Base-by-base conservation (phyloP, 1,140 invertebrate species). In the Lasioglossum albipes region DNA sequence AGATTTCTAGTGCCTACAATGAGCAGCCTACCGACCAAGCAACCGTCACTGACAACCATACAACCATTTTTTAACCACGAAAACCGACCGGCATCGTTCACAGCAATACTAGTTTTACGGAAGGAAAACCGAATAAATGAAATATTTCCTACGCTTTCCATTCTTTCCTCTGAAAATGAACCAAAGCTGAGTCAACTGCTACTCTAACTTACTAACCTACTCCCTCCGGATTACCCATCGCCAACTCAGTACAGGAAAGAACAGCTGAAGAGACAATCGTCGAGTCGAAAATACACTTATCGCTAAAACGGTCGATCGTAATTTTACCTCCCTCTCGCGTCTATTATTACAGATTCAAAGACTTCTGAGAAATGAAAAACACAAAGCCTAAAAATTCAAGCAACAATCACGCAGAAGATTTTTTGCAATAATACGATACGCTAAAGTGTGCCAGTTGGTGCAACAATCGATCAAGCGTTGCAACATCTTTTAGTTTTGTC, bases 241-340 rank as follows among this genome's bases (percentile, higher is more conserved):
- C 20, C 22, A 12, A 31, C 42, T n/a, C 2, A 18, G 7, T 65
- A 69, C 36, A 61, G 52, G 49, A 20, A 45, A 62, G 9, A 31
- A 2, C 82, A 81, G 83, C 82, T 84, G 82, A 61, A 61, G 18
- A 41, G 70, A 76, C 68, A 65, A 57, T 31, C 49, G 16, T 20
- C 72, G 59, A 20, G 27, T 84, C 77, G 20, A 80, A 80, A 85
- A 64, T 75, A 68, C 59, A 41, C n/a, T 13, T 41, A 13, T 65
- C 61, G 45, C 42, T 75, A 75, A 84, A 83, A 74, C 20, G 20
- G 52, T 68, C 65, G 59, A 16, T 42, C 16, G n/a, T 77, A 66
- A 54, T 83, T 79, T 31, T 54, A 45, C 69, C 27, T n/a, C 22
- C 18, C 57, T 18, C 31, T 36, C 16, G 18, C 31, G 2, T 52